Conservation (phyloP, 2,888 invertebrate species). For the Caenorhabditis doughertyi region DNA sequence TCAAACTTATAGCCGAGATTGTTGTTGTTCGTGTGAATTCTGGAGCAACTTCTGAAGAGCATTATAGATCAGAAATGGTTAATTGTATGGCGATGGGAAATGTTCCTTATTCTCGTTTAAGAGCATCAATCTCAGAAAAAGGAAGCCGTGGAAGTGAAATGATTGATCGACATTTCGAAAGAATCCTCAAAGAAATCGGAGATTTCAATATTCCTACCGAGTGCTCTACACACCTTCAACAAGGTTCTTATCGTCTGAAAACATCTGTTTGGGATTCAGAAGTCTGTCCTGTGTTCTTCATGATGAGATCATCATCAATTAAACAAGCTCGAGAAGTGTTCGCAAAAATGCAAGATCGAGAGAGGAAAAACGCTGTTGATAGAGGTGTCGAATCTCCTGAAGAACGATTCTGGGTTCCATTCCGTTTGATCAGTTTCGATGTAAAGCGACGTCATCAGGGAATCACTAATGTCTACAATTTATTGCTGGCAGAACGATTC, state of each 20-base stretch:
- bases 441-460: slow-evolving; percentile 37
- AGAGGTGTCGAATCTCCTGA: slow-evolving; percentile 2
- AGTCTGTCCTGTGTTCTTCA: slow-evolving; percentile 73
- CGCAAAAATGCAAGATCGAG: slow-evolving; percentile 40
- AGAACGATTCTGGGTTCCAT: slow-evolving; percentile 64
- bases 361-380: slow-evolving; percentile 43
- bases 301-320: slow-evolving; percentile 67
- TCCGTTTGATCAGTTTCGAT: slow-evolving; percentile 55
- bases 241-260: slow-evolving; percentile 71
- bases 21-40: slow-evolving; percentile 69
- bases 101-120: slow-evolving; percentile 70
- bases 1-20: slow-evolving; percentile 73
- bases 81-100: slow-evolving; percentile 59
- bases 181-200: slow-evolving; percentile 68
- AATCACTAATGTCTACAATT: slow-evolving; percentile 43
- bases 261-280: slow-evolving; percentile 66
- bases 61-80: slow-evolving; percentile 52
- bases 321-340: slow-evolving; percentile 60
- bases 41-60: slow-evolving; percentile 62
- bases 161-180: slow-evolving; percentile 67
- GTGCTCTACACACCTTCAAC: slow-evolving; percentile 46
- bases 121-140: slow-evolving; percentile 69
- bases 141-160: slow-evolving; percentile 67
- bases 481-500: slow-evolving; percentile 57
- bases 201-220: slow-evolving; percentile 65